Percentiles rank a stretch among this genome's conserved stretches.
These are phyloP conservation scores for Periophthalmodon schlosseri DNA, from an alignment of 2,113 vertebrate genomes.

Conservation along the genomic window DNA sequence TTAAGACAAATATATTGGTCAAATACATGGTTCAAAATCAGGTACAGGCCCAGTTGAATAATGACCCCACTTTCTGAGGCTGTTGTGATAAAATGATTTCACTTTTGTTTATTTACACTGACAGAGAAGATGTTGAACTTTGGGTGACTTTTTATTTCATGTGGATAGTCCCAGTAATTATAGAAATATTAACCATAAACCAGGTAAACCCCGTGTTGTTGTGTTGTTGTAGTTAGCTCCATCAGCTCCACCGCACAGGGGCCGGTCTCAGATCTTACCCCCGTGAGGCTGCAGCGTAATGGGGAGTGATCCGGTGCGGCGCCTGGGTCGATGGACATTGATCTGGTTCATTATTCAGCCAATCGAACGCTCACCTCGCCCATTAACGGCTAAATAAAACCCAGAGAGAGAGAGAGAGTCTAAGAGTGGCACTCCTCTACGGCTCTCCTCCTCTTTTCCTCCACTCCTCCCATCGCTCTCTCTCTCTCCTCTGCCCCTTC, in stretches of 20 bases:
- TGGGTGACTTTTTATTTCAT: too few species aligned
- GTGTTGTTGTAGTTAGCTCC: slow-evolving; percentile 41
- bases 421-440: not conserved
- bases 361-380: slow-evolving; percentile 45
- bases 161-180: too few species aligned
- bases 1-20: too few species aligned
- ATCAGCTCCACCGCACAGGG: not conserved
- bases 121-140: too few species aligned
- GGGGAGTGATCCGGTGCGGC: slow-evolving; percentile 18
- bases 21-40: too few species aligned
- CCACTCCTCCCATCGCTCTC: not conserved
- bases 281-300: slow-evolving; percentile 40
- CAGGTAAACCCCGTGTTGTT: not conserved
- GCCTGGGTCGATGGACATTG: slow-evolving; percentile 52
- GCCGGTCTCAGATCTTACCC: slow-evolving; percentile 31
- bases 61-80: too few species aligned
- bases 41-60: too few species aligned
- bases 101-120: too few species aligned
- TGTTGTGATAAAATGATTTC: too few species aligned
- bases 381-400: slow-evolving; percentile 64
- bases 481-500: too few species aligned
- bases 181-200: too few species aligned
- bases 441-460: not conserved
- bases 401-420: not conserved
- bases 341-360: slow-evolving; percentile 57